Evolutionary conservation across 2,113 vertebrate genomes (phyloP), one percentile per base, ranked within the genome.

Genomic region (Lepus americanus): DNA sequence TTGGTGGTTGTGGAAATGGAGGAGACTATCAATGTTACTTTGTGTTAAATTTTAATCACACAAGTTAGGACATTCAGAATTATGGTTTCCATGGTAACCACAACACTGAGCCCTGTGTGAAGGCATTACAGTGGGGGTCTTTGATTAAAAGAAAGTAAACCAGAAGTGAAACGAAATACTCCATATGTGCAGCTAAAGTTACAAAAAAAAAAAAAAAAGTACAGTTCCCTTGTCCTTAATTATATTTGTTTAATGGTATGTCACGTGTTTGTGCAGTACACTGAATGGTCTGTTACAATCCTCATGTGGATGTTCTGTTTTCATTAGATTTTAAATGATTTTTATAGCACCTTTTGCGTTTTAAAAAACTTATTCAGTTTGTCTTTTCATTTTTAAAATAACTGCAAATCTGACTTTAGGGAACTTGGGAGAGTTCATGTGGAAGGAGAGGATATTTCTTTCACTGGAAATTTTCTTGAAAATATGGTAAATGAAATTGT

Each of bases 1-100:
- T 97, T 82, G 97, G 96, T 96, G 93, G 97, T 96, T 94, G 96
- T 95, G 97, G 96, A 95, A 95, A 93, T 96, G 96, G 89, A 66
- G 76, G 97, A 95, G 83, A 96, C 95, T 96, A 97, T 97, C 97
- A 97, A 97, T 97, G 97, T 97, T 96, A 97, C 97, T 97, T 97
- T 97, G 97, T 97, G 97, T 93, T 96, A 97, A 96, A 97, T 96
- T 97, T 97, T 97, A 96, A 97, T 97, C 96, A 94, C 97, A 97
- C 97, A 97, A 97, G 95, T 97, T 96, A 95, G 97, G 97, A 97
- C 97, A 97, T 97, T 97, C 96, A 97, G 97, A 97, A 97, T 97
- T 97, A 97, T 97, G 97, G 97, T 97, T 97, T 97, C 97, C 89
- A 79, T 95, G 95, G 97, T 53, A 74, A 95, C 96, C 29, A 20